Evolutionary conservation across 2,888 invertebrate species (phyloP).

Genomic region (Drosophila melanosoma): DNA sequence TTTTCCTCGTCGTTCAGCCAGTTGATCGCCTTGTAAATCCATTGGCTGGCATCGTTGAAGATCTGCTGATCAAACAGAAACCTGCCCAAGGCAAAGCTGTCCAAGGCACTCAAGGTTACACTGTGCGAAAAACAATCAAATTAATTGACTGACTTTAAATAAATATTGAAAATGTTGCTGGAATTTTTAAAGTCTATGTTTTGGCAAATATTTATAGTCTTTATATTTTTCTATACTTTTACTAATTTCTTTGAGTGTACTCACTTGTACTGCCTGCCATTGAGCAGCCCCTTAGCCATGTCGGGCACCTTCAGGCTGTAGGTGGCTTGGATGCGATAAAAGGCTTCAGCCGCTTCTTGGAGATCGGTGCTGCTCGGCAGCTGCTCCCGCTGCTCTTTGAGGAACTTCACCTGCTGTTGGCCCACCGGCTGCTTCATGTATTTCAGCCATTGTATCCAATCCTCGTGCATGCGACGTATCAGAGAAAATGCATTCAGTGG

Average conservation of each 20-base stretch:
- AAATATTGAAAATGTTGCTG: too few relatives aligned
- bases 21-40: slow-evolving; percentile 69
- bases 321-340: slow-evolving; percentile 95
- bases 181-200: too few relatives aligned
- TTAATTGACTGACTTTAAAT: too few relatives aligned
- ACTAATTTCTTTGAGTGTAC: slow-evolving; percentile 2
- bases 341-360: slow-evolving; percentile 95
- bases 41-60: slow-evolving; percentile 61
- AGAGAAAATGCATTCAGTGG: slow-evolving; percentile 78
- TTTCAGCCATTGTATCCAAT: slow-evolving; percentile 77
- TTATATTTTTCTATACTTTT: neutral
- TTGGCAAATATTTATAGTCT: too few relatives aligned
- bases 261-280: slow-evolving; percentile 91
- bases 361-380: slow-evolving; percentile 94
- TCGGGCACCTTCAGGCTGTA: slow-evolving; percentile 93
- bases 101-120: slow-evolving; percentile 65
- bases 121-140: slow-evolving; percentile 40
- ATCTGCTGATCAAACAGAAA: slow-evolving; percentile 53
- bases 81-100: slow-evolving; percentile 74
- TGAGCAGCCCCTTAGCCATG: slow-evolving; percentile 92
- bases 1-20: slow-evolving; percentile 17
- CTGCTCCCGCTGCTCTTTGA: slow-evolving; percentile 43
- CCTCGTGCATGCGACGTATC: slow-evolving; percentile 77
- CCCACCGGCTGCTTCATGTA: slow-evolving; percentile 72
- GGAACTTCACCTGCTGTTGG: slow-evolving; percentile 42